Evolutionary conservation across 2,113 vertebrate species (phyloP).

Genomic region (Hemicordylus capensis): DNA sequence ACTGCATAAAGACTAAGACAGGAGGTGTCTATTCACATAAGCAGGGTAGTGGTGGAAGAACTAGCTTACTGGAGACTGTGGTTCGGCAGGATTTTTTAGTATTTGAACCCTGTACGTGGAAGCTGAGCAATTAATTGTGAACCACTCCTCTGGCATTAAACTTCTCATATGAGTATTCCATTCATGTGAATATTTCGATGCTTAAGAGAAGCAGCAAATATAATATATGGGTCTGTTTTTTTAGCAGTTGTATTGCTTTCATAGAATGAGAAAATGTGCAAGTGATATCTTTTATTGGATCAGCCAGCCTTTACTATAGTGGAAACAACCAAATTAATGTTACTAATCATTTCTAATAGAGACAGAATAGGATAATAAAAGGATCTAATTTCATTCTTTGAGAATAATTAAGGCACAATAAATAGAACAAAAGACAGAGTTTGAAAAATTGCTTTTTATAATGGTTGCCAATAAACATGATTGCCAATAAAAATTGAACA

Average conservation of each 20-base stretch:
- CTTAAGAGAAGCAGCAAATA: background rate
- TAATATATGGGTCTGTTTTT: background rate
- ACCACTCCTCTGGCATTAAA: too few relatives aligned
- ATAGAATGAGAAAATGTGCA: background rate
- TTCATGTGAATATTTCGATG: background rate
- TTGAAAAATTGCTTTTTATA: constrained; percentile 35
- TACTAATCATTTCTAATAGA: constrained; percentile 4
- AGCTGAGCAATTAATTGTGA: background rate
- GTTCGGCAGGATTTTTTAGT: background rate
- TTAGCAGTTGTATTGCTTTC: background rate
- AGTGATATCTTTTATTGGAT: background rate
- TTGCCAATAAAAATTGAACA: constrained; percentile 42
- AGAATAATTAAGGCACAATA: constrained; percentile 20
- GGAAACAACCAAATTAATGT: background rate
- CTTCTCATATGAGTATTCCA: background rate
- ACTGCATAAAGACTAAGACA: background rate
- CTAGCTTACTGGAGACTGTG: background rate
- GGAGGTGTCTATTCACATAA: background rate
- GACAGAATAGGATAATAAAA: constrained; percentile 2
- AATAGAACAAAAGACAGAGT: background rate
- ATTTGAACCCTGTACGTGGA: background rate
- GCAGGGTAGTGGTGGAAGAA: background rate
- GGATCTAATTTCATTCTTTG: background rate
- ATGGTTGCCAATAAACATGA: constrained; percentile 39
- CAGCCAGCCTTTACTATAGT: background rate